Conservation (phyloP, 2,888 invertebrate species). For the Panopea generosa region DNA sequence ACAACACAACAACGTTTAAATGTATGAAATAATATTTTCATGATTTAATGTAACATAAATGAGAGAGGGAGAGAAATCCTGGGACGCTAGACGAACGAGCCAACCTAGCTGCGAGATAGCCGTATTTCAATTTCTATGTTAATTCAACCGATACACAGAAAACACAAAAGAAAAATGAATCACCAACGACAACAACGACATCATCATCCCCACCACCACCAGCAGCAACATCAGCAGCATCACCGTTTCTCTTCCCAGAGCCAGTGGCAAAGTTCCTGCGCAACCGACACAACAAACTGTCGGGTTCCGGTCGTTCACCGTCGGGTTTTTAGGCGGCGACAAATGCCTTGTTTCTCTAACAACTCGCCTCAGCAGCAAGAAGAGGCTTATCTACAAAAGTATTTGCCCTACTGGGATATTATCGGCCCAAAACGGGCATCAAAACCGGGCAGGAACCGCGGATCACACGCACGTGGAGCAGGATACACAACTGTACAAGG, state of each 20-base stretch:
- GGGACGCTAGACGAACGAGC: constrained; percentile 34
- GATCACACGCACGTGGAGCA: neutral
- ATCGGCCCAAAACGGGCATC: neutral
- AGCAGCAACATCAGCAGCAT: constrained; percentile 35
- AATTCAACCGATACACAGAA: constrained; percentile 44
- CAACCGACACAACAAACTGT: constrained; percentile 12
- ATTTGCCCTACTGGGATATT: constrained; percentile 32
- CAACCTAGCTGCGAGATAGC: neutral
- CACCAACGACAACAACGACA: constrained; percentile 30
- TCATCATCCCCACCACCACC: constrained; percentile 36
- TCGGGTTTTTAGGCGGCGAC: constrained; percentile 52
- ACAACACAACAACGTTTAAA: neutral
- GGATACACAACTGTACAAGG: neutral
- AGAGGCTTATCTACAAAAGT: constrained; percentile 38
- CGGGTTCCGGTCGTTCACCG: constrained; percentile 30
- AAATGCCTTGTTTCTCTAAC: constrained; percentile 52
- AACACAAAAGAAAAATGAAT: constrained; percentile 43
- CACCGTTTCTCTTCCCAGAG: constrained; percentile 8
- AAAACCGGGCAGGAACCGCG: neutral
- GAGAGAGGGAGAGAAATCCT: neutral
- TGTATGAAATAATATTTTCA: neutral
- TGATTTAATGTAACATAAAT: neutral
- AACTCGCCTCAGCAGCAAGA: constrained; percentile 65
- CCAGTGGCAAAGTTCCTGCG: neutral
- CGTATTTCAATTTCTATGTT: constrained; percentile 18